These are phyloP conservation scores for Yoshiicerus persimilis DNA, from an alignment of 1,140 invertebrate species.

Conservation along the genomic window DNA sequence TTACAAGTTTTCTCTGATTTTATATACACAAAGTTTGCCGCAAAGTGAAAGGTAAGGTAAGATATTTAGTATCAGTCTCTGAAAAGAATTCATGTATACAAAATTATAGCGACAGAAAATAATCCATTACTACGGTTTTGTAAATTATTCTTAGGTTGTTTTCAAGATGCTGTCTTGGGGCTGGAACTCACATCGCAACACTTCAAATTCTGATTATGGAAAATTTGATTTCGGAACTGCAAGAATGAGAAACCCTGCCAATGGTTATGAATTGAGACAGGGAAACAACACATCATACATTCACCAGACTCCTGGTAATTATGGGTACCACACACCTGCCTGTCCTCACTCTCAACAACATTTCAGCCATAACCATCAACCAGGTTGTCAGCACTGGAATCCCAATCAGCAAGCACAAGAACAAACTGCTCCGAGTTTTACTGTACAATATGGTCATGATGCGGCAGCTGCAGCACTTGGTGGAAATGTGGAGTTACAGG, in stretches of 20 bases:
- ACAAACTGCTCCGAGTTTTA: neutral
- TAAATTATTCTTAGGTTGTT: neutral
- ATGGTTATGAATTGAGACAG: neutral
- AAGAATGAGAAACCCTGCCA: neutral
- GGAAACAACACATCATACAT: constrained; percentile 5
- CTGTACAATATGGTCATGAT: neutral
- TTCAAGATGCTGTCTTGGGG: neutral
- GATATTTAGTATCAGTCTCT: too few relatives aligned
- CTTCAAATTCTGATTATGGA: neutral
- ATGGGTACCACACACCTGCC: neutral
- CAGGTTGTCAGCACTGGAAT: neutral
- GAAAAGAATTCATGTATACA: too few relatives aligned
- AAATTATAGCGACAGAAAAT: too few relatives aligned
- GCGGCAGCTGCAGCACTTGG: neutral
- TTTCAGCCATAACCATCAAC: neutral
- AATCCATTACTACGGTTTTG: too few relatives aligned
- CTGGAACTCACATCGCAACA: neutral
- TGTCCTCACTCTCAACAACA: neutral
- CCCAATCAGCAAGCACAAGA: neutral
- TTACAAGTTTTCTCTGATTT: too few relatives aligned
- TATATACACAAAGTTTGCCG: too few relatives aligned
- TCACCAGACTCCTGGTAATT: neutral
- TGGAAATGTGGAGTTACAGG: neutral
- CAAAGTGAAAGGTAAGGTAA: too few relatives aligned
- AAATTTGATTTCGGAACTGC: neutral